Evolutionary conservation across 2,888 invertebrate genomes (phyloP).

Genomic region (Plebejus melissa): DNA sequence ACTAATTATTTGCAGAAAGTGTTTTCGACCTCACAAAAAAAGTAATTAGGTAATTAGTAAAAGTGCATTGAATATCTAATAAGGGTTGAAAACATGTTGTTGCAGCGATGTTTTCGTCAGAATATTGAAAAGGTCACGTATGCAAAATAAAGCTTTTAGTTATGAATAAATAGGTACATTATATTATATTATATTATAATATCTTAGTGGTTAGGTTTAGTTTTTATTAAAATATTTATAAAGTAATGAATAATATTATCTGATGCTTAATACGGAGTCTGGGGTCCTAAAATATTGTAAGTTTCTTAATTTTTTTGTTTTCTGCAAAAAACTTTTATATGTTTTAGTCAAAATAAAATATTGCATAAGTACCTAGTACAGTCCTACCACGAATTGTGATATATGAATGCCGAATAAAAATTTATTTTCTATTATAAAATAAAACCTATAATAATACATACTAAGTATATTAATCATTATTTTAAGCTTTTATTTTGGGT

Average conservation of each 20-base stretch:
- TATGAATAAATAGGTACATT: neutral
- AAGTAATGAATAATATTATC: too few species aligned
- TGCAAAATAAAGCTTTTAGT: neutral
- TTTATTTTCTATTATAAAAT: too few species aligned
- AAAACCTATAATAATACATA: too few species aligned
- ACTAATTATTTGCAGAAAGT: conserved; percentile 18
- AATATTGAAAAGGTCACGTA: neutral
- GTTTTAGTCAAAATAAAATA: too few species aligned
- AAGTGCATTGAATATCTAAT: neutral
- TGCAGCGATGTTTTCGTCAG: neutral
- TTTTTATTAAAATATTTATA: neutral
- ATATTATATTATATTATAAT: neutral
- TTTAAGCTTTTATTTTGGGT: too few species aligned
- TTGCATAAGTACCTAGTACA: too few species aligned
- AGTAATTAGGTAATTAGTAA: conserved; percentile 12
- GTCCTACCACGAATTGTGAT: too few species aligned
- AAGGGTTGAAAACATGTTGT: conserved; percentile 15
- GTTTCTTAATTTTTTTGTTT: too few species aligned
- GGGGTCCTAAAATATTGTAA: neutral
- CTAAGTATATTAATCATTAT: too few species aligned
- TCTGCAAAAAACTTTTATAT: too few species aligned
- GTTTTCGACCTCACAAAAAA: conserved; percentile 6
- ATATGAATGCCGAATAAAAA: too few species aligned
- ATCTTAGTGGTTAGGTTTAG: neutral
- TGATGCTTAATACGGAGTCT: too few species aligned